Conservation (phyloP, 1,140 invertebrate genomes). For the Mesaphorura yosii region DNA sequence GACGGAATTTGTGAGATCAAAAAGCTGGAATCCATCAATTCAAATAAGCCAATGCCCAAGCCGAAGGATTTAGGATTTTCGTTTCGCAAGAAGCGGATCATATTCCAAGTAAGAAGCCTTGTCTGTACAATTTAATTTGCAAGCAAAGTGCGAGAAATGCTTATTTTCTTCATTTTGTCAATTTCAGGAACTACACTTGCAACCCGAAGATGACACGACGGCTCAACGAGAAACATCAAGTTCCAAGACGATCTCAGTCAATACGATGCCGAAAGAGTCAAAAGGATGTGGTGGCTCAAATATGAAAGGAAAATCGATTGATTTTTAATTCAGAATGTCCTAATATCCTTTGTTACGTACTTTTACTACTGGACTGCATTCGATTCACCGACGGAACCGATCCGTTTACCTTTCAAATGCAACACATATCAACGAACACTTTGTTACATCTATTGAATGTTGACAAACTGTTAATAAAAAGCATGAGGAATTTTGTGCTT, state of each 20-base stretch:
- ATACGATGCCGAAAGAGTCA: background rate
- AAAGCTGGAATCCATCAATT: constrained; percentile 21
- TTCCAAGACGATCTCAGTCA: background rate
- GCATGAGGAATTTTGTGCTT: too few relatives aligned
- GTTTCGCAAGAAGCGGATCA: constrained; percentile 22
- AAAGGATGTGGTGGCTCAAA: constrained; percentile 13
- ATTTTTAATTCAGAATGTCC: constrained; percentile 21
- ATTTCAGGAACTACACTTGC: constrained; percentile 26
- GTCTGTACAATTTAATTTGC: background rate
- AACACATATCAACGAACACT: too few relatives aligned
- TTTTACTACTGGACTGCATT: background rate
- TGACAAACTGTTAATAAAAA: too few relatives aligned
- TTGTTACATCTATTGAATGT: too few relatives aligned
- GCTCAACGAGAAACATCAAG: constrained; percentile 16
- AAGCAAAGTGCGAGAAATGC: background rate
- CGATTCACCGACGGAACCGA: too few relatives aligned
- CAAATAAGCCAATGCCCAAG: constrained; percentile 15
- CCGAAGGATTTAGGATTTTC: constrained; percentile 28
- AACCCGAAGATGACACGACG: constrained; percentile 26
- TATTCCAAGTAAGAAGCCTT: constrained; percentile 23
- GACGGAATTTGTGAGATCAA: constrained; percentile 26
- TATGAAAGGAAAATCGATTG: constrained; percentile 22
- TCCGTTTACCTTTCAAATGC: too few relatives aligned
- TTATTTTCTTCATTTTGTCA: background rate
- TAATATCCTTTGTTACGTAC: background rate